Percentiles rank a stretch among this genome's conserved stretches.
Evolutionary conservation across 2,113 vertebrate genomes (phyloP).

Genomic region (Grantiella picta): DNA sequence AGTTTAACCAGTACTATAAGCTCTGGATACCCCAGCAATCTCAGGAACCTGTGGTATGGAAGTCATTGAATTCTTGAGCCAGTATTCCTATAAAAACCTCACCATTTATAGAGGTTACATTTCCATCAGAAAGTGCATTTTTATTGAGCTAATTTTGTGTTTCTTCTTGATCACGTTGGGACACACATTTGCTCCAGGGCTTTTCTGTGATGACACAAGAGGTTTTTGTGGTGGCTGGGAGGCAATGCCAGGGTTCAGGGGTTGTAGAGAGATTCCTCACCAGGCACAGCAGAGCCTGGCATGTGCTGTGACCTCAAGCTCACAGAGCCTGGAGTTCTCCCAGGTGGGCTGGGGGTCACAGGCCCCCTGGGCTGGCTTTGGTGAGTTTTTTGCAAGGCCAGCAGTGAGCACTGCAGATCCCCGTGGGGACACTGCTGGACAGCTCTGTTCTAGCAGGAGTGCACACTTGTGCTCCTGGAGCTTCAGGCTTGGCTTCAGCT

Average conservation of each 20-base stretch:
- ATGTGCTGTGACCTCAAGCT: rapidly evolving
- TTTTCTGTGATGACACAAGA: neutral
- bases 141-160: neutral
- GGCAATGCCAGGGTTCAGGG: neutral
- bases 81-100: neutral
- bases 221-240: neutral
- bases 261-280: neutral
- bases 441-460: neutral
- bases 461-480: neutral
- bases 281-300: neutral
- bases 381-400: neutral
- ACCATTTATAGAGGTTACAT: neutral
- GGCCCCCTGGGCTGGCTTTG: neutral
- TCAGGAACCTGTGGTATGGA: slow-evolving; percentile 76
- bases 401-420: neutral
- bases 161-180: neutral
- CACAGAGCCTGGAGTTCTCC: neutral
- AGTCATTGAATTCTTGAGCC: neutral
- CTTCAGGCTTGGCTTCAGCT: rapidly evolving
- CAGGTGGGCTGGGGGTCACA: neutral
- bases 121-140: neutral
- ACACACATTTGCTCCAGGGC: neutral
- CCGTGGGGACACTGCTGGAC: neutral
- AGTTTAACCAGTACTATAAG: slow-evolving; percentile 83
- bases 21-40: slow-evolving; percentile 85